phyloP scores from a whole-genome alignment of 2,113 vertebrate species.

The Aptenodytes forsteri region DNA sequence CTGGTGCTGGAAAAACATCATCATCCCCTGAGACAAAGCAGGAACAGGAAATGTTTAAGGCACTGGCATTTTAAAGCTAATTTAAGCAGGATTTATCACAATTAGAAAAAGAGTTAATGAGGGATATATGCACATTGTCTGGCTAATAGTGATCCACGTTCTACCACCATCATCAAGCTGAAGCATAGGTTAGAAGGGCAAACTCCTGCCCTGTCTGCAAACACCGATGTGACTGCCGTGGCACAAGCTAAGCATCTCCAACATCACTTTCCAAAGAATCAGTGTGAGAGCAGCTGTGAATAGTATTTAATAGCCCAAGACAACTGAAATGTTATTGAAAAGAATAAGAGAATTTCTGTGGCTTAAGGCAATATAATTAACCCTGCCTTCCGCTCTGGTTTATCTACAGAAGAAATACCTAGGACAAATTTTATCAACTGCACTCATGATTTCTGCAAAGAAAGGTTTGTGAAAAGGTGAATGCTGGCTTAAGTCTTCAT shows the following conservation, averaged over 20 bases:
- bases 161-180: neutral
- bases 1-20: neutral
- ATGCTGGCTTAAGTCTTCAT: neutral
- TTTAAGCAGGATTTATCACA: slow-evolving; percentile 50
- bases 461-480: neutral
- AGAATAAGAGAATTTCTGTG: neutral
- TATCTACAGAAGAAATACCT: neutral
- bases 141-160: neutral
- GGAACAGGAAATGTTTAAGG: neutral
- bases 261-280: neutral
- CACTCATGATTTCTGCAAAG: neutral
- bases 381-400: neutral
- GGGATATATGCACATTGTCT: neutral
- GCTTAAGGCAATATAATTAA: neutral
- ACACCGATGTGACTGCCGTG: accelerated
- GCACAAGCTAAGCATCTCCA: neutral
- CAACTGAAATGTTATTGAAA: neutral
- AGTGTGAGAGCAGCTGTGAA: neutral
- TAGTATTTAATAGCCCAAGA: neutral
- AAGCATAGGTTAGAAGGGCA: neutral
- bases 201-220: neutral
- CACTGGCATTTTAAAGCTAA: slow-evolving; percentile 23
- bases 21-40: neutral
- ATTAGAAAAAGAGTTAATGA: slow-evolving; percentile 42
- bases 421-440: neutral